Conservation (phyloP, 2,113 vertebrate species). For the Serinus canaria region DNA sequence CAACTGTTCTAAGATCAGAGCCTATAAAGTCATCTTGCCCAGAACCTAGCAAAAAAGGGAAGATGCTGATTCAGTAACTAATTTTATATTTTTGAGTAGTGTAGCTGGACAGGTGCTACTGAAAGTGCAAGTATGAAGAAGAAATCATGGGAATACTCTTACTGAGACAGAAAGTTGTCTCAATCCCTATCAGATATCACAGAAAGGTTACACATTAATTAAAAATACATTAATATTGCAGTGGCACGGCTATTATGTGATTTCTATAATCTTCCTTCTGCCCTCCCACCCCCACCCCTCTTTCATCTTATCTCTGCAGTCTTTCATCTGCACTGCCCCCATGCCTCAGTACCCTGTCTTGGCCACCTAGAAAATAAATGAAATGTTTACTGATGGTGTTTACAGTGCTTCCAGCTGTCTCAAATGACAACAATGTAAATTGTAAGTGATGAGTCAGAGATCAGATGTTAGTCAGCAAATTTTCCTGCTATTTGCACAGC, state of each 20-base stretch:
- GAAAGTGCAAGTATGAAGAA: neutral
- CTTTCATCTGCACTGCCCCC: neutral
- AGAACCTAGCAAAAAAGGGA: neutral
- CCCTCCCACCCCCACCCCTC: rapidly evolving
- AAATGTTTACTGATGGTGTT: constrained; percentile 7
- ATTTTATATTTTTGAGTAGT: neutral
- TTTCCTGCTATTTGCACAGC: constrained; percentile 8
- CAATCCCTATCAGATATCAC: neutral
- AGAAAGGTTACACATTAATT: neutral
- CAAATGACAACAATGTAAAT: neutral
- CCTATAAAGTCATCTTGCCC: neutral
- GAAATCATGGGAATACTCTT: neutral
- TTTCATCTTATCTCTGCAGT: neutral
- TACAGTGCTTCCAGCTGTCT: neutral
- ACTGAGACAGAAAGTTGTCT: neutral
- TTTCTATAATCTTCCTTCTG: neutral
- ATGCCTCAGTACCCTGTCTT: neutral
- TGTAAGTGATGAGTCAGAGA: constrained; percentile 23
- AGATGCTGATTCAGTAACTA: neutral
- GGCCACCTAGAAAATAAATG: neutral
- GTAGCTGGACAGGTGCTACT: neutral
- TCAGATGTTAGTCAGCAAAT: constrained; percentile 50
- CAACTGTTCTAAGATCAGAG: neutral
- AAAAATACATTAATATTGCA: neutral
- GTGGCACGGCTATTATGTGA: neutral